Conservation (phyloP, 2,797 vertebrate species). For the Etheostoma nigrum region DNA sequence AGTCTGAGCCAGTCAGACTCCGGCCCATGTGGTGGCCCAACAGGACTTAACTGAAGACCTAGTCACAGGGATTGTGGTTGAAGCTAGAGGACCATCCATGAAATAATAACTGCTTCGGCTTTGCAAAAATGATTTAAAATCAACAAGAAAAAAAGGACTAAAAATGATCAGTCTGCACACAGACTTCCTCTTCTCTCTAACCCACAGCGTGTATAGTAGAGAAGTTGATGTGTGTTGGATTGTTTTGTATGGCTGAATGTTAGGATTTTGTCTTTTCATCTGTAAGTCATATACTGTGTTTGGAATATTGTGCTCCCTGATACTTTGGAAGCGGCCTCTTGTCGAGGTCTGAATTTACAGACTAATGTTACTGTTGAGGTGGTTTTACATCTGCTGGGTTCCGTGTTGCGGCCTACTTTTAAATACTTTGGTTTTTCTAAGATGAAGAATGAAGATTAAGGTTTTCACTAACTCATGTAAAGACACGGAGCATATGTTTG, state of each 20-base stretch:
- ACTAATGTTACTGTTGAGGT: constrained; percentile 87
- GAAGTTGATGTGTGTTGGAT: constrained; percentile 74
- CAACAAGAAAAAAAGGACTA: constrained; percentile 43
- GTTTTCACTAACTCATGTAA: constrained; percentile 75
- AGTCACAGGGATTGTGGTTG: constrained; percentile 68
- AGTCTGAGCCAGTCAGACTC: constrained; percentile 61
- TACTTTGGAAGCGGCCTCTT: constrained; percentile 83
- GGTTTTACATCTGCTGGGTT: constrained; percentile 90
- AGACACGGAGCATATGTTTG: constrained; percentile 66
- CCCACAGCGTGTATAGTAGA: constrained; percentile 67
- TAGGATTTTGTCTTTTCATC: constrained; percentile 80
- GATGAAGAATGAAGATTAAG: constrained; percentile 72
- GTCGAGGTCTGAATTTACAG: constrained; percentile 78
- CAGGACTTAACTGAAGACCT: constrained; percentile 63
- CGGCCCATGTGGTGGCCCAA: constrained; percentile 46
- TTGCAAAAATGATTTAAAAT: constrained; percentile 79
- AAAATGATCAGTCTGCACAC: constrained; percentile 71
- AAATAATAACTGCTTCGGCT: constrained; percentile 83
- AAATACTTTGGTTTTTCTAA: constrained; percentile 83
- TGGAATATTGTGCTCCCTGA: constrained; percentile 82
- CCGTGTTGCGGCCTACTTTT: constrained; percentile 84
- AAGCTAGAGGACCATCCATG: constrained; percentile 78
- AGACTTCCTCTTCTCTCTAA: constrained; percentile 79
- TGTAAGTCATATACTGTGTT: constrained; percentile 83
- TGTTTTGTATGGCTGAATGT: constrained; percentile 84